Evolutionary conservation across 2,113 vertebrate species (phyloP).

Genomic region (Synchiropus splendidus): DNA sequence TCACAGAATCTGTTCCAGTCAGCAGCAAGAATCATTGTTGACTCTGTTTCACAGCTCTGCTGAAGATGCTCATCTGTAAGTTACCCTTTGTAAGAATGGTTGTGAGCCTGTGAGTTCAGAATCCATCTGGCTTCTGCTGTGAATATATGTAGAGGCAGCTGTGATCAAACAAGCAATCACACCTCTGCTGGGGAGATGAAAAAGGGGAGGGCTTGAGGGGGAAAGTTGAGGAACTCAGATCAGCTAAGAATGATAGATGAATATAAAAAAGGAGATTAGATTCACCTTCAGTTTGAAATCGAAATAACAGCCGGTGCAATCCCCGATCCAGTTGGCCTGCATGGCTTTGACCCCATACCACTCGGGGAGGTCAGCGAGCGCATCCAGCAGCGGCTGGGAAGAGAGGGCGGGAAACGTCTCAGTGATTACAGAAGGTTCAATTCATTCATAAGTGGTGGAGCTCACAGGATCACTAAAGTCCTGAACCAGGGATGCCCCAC

Average conservation of each 20-base stretch:
- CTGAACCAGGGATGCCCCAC: constrained; percentile 28
- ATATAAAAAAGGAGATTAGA: constrained; percentile 16
- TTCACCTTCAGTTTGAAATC: constrained; percentile 86
- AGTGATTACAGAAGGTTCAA: no score
- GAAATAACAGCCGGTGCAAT: constrained; percentile 84
- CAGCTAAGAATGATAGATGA: constrained; percentile 20
- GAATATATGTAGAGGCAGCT: neutral
- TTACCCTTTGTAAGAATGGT: no score
- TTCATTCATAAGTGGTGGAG: no score
- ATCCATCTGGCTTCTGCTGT: neutral
- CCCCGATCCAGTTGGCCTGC: constrained; percentile 97
- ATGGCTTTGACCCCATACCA: constrained; percentile 96
- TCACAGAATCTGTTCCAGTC: no score
- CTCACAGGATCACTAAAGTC: constrained; percentile 32
- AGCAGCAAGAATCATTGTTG: no score
- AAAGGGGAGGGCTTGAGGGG: constrained; percentile 8
- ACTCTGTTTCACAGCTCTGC: no score
- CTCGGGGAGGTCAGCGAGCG: constrained; percentile 80
- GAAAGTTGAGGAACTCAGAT: constrained; percentile 12
- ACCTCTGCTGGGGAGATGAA: neutral
- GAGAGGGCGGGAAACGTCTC: constrained; percentile 7
- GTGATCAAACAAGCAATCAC: no score
- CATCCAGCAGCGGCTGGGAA: constrained; percentile 81
- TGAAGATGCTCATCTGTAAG: no score
- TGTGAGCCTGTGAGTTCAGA: no score